A percentile compares a stretch with the other conserved stretches of the same genome.
These are phyloP conservation scores for Drosophila robusta DNA, from an alignment of 2,888 invertebrate species.

Conservation along the genomic window DNA sequence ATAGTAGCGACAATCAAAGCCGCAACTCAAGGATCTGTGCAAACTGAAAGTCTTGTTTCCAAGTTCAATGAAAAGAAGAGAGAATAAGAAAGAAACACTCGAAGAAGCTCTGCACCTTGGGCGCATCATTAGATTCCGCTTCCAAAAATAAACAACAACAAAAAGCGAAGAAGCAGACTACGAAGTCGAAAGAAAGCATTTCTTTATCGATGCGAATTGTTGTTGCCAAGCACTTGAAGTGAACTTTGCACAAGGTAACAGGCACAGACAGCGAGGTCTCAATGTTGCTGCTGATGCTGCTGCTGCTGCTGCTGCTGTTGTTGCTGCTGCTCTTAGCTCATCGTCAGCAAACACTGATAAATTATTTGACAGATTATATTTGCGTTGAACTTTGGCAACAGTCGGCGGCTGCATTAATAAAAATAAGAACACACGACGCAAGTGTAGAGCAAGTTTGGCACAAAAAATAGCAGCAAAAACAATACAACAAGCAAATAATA, in stretches of 20 bases:
- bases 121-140: conserved; percentile 52
- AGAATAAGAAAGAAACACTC: conserved; percentile 1
- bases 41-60: background rate
- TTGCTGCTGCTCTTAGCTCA: conserved; percentile 46
- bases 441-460: conserved; percentile 29
- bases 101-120: conserved; percentile 12
- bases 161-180: background rate
- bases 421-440: conserved; percentile 57
- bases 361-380: conserved; percentile 80
- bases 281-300: conserved; percentile 40
- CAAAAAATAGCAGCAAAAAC: background rate
- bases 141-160: conserved; percentile 47
- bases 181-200: conserved; percentile 50
- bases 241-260: conserved; percentile 58
- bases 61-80: conserved; percentile 14
- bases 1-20: conserved; percentile 25
- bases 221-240: conserved; percentile 51
- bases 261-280: conserved; percentile 60
- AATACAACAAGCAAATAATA: conserved; percentile 5
- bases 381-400: conserved; percentile 77
- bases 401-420: conserved; percentile 59
- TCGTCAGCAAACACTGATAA: conserved; percentile 77
- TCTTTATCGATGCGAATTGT: conserved; percentile 54
- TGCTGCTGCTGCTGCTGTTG: conserved; percentile 6
- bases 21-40: background rate